phyloP scores from a whole-genome alignment of 2,113 vertebrate species.

The Tapirus terrestris region DNA sequence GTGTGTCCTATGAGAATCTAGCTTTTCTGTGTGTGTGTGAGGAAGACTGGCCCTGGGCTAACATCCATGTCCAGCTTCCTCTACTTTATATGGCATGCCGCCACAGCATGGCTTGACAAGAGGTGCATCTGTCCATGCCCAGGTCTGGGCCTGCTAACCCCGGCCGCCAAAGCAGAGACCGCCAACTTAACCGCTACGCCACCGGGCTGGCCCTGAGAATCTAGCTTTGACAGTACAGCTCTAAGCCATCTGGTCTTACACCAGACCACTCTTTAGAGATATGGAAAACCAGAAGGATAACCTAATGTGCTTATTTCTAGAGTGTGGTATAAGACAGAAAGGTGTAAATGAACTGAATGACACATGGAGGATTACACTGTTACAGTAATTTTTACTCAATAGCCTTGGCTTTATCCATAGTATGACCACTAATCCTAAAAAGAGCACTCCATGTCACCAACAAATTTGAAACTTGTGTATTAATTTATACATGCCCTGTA shows the following conservation, averaged over 20 bases:
- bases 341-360: background rate
- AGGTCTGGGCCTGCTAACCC: too few species aligned
- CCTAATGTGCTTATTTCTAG: background rate
- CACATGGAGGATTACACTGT: background rate
- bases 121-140: too few species aligned
- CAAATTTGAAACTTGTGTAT: background rate
- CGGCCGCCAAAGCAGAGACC: too few species aligned
- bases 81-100: too few species aligned
- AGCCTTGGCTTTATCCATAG: background rate
- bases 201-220: background rate
- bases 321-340: background rate
- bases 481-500: background rate
- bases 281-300: background rate
- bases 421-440: background rate
- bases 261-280: background rate
- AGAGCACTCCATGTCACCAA: background rate
- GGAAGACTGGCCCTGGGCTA: too few species aligned
- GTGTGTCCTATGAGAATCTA: background rate
- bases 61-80: too few species aligned
- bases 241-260: background rate
- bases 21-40: background rate
- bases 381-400: background rate
- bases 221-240: background rate
- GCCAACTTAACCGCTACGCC: too few species aligned
- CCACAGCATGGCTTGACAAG: too few species aligned